Conservation (phyloP, 1,140 invertebrate genomes). For the Dinoponera quadriceps region DNA sequence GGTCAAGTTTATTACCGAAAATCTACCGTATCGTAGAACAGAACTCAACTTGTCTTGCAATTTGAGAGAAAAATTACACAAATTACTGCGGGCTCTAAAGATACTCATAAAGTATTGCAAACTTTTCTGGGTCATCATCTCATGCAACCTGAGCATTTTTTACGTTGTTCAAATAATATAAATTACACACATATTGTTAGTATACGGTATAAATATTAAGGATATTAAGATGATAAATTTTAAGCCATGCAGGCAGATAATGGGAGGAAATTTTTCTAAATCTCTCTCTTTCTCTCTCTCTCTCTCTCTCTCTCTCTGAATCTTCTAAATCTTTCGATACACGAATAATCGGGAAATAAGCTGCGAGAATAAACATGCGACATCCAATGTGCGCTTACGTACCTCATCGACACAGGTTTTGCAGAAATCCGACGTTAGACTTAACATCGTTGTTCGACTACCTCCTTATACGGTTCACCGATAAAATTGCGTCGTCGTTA, state of each 20-base stretch:
- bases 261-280: neutral
- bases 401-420: too few species aligned
- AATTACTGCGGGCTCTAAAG: too few species aligned
- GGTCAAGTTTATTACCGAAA: constrained; percentile 19
- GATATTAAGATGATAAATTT: neutral
- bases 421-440: too few species aligned
- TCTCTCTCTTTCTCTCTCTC: too few species aligned
- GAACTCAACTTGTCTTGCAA: too few species aligned
- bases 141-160: neutral
- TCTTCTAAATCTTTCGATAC: too few species aligned
- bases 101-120: neutral
- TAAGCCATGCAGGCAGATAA: neutral
- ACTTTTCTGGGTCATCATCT: neutral
- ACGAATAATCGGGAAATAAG: too few species aligned
- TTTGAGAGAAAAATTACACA: neutral
- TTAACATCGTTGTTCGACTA: too few species aligned
- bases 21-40: neutral
- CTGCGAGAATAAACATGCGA: too few species aligned
- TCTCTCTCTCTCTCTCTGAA: too few species aligned
- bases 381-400: too few species aligned
- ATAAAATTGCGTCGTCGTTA: constrained; percentile 23
- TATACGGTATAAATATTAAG: too few species aligned
- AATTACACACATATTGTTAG: neutral
- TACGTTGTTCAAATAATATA: neutral
- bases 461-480: neutral